Conservation (phyloP, 2,888 invertebrate species). For the Junonia oenone region DNA sequence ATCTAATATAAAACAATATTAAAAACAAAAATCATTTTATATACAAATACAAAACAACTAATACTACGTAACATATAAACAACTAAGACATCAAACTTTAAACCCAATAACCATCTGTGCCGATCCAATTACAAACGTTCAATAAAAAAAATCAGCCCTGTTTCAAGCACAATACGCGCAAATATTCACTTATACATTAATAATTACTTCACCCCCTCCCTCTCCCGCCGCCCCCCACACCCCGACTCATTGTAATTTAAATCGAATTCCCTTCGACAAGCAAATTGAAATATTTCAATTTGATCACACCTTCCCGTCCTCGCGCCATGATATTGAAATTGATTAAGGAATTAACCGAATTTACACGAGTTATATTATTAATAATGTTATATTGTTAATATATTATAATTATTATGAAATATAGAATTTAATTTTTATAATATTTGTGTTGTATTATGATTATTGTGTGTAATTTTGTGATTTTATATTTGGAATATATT, state of each 20-base stretch:
- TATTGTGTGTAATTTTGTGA: no score
- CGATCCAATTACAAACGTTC: constrained; percentile 21
- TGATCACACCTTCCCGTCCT: constrained; percentile 57
- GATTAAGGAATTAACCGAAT: constrained; percentile 50
- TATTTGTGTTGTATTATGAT: no score
- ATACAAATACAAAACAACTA: no score
- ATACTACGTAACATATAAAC: neutral
- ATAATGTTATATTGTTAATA: no score
- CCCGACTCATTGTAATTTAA: constrained; percentile 72
- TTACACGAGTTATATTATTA: no score
- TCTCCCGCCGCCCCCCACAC: constrained; percentile 24
- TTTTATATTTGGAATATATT: no score
- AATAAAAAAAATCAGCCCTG: constrained; percentile 18
- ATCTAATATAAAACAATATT: no score
- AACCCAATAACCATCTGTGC: neutral
- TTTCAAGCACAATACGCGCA: constrained; percentile 35
- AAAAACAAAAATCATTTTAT: no score
- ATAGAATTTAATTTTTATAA: no score
- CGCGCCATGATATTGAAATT: constrained; percentile 45
- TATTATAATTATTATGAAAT: no score
- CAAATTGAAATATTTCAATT: constrained; percentile 78
- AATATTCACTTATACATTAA: constrained; percentile 68
- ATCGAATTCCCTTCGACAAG: constrained; percentile 74
- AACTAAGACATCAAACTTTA: neutral
- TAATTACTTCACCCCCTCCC: constrained; percentile 47